Evolutionary conservation across 23 tunicate genomes (phyloP).

Genomic region (Ciona savignyi): DNA sequence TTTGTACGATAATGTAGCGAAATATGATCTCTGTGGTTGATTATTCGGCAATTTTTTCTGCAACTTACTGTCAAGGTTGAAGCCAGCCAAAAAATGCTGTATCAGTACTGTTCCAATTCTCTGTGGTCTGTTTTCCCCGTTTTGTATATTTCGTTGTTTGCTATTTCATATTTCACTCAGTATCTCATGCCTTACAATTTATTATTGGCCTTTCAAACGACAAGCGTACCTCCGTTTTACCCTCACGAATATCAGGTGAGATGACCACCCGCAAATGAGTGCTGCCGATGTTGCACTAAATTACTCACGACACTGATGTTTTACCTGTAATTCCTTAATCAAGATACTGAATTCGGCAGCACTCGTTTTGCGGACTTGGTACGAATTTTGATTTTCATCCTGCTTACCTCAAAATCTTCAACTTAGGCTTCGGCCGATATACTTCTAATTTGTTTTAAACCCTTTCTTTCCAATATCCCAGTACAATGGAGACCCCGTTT

Average conservation of each 20-base stretch:
- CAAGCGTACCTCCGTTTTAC: neutral
- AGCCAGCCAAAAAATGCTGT: no score
- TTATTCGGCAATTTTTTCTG: no score
- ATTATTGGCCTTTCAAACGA: neutral
- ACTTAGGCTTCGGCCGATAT: neutral
- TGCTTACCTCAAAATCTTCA: neutral
- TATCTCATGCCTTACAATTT: neutral
- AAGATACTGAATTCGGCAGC: neutral
- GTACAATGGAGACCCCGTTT: neutral
- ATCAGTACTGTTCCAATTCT: neutral
- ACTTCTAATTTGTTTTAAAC: neutral
- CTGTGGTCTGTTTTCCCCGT: neutral
- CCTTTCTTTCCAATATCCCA: neutral
- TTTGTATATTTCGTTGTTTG: neutral
- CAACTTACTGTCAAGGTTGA: no score
- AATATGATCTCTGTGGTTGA: no score
- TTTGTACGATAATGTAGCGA: no score
- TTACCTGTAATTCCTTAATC: neutral
- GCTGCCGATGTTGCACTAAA: neutral
- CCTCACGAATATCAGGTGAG: neutral
- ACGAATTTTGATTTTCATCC: neutral
- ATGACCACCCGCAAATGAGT: neutral
- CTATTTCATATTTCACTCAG: neutral
- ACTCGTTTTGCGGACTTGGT: neutral
- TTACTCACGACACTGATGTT: neutral